Conservation (phyloP, 2,797 vertebrate genomes). For the Gorsachius magnificus region DNA sequence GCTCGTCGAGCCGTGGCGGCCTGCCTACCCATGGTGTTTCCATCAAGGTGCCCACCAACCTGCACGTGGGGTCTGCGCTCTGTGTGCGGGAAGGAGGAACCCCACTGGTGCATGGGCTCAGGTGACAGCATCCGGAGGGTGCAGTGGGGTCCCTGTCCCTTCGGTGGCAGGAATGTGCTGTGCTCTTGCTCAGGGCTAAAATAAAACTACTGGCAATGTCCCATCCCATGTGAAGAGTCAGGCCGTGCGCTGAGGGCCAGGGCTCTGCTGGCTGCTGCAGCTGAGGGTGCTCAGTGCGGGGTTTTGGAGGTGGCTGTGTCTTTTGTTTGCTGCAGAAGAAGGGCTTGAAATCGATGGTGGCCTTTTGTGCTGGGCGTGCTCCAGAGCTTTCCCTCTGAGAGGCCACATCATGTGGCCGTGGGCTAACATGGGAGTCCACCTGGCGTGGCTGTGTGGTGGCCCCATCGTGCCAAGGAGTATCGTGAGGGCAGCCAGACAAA, state of each 20-base stretch:
- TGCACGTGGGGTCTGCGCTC: fast-evolving
- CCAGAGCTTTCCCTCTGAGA: not conserved
- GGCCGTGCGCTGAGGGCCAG: fast-evolving
- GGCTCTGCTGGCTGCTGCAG: not conserved
- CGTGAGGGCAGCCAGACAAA: not conserved
- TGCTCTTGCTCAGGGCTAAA: fast-evolving
- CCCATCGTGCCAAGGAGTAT: not conserved
- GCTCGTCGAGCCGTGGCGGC: fast-evolving
- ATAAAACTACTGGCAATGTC: not conserved
- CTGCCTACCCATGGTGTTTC: not conserved
- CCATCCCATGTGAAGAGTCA: not conserved
- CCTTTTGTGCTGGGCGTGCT: fast-evolving
- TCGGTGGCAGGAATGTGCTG: not conserved
- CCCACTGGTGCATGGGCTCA: not conserved
- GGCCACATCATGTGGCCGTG: fast-evolving
- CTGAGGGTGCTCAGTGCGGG: not conserved
- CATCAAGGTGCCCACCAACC: fast-evolving
- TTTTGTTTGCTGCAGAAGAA: not conserved
- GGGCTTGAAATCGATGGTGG: not conserved
- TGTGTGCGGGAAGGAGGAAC: not conserved
- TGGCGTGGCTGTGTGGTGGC: not conserved
- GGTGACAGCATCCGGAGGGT: not conserved
- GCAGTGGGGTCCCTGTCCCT: not conserved
- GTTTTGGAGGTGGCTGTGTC: not conserved
- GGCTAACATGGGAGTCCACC: not conserved